Base-by-base conservation (phyloP, 2,888 invertebrate species). In the Oligia strigilis region DNA sequence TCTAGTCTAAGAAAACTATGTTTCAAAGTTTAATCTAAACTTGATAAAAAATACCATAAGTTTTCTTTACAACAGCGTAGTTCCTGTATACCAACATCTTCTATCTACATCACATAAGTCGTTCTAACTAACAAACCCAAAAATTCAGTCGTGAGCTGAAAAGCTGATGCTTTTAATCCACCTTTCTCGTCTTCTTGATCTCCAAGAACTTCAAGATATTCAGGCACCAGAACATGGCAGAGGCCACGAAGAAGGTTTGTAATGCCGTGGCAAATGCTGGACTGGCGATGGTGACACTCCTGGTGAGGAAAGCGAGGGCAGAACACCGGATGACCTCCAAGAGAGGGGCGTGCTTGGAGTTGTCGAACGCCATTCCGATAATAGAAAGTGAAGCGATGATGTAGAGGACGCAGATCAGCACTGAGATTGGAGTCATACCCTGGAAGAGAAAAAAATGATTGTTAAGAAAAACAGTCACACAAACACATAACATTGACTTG, bases 321-420 rank as follows among this genome's bases (percentile, higher is more conserved):
- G 97, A 96, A 90, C 98, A 98, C 17, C 98, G 97, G 2, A 97
- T 83, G 1, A 98, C 96, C 93, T 98, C 98, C 60, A 98, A 94
- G 2, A 97, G 90, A 13, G 97, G 97, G 0, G 98, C 98, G 88
- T 97, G 96, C 13, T 97, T 97, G 66, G 97, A 97, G 88, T 98
- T 97, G 89, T 98, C 98, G 89, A 98, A 98, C 17, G 98, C 93
- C 97, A 98, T 97, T 1, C 98, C 98, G 73, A 98, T 98, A 43
- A 98, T 96, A 0, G 98, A 98, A 23, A 98, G 94, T 0, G 98
- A 98, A 4, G 97, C 97, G 69, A 98, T 97, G 86, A 98, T 97
- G 95, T 98, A 98, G 67, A 97, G 82, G 0, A 98, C 97, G 90
- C 97, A 97, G 72, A 97, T 93, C 23, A 97, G 93, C 4, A 98